These are phyloP conservation scores for Stenotaenia linearis DNA, from an alignment of 2,888 invertebrate genomes.

Conservation along the genomic window DNA sequence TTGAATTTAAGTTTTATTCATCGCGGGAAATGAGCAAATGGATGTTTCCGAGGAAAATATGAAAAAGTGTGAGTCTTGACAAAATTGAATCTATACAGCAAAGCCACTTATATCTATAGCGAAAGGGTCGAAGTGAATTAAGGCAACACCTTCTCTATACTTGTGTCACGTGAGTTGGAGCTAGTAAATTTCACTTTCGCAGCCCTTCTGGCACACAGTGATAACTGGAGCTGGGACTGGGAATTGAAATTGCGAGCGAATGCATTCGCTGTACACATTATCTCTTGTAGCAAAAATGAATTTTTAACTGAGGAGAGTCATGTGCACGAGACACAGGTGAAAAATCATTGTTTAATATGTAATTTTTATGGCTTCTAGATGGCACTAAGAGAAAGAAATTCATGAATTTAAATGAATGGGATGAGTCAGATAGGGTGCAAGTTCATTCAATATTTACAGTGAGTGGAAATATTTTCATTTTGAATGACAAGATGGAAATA, in stretches of 20 bases:
- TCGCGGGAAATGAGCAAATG: background rate
- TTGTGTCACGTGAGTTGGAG: background rate
- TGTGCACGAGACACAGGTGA: background rate
- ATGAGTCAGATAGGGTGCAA: too few relatives aligned
- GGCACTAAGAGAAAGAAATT: background rate
- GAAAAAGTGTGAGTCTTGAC: background rate
- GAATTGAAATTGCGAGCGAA: background rate
- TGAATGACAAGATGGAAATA: too few relatives aligned
- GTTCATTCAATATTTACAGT: too few relatives aligned
- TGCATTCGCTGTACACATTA: background rate
- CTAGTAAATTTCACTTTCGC: conserved; percentile 11
- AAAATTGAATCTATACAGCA: background rate
- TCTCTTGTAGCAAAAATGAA: background rate
- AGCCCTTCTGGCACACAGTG: background rate
- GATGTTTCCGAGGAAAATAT: background rate
- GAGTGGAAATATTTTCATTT: too few relatives aligned
- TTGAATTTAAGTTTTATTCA: too few relatives aligned
- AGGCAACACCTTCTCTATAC: background rate
- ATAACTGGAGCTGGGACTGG: background rate
- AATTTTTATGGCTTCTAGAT: background rate
- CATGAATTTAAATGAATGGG: too few relatives aligned
- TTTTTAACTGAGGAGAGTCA: background rate
- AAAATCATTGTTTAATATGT: background rate
- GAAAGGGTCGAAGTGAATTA: conserved; percentile 2
- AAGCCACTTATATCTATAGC: background rate